phyloP scores from a whole-genome alignment of 2,888 invertebrate species.

The Lucinisca nassula region DNA sequence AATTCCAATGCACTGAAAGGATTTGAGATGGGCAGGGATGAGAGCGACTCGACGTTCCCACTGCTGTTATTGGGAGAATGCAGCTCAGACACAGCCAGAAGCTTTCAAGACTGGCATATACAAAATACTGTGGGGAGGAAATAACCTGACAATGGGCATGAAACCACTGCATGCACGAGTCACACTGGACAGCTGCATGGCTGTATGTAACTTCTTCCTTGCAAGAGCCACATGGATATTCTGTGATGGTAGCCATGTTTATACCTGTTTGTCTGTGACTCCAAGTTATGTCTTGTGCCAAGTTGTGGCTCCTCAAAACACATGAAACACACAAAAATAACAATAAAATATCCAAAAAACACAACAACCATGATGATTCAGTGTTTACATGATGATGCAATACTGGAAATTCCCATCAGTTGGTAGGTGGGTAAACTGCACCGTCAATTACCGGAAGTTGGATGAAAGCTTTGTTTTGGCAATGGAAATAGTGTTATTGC shows the following conservation, averaged over 20 bases:
- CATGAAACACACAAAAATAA: neutral
- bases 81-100: neutral
- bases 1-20: neutral
- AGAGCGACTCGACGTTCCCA: neutral
- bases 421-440: neutral
- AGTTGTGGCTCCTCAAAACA: neutral
- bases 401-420: neutral
- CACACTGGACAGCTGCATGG: neutral
- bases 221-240: too few species aligned
- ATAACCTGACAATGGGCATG: neutral
- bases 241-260: too few species aligned
- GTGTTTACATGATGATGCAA: neutral
- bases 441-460: neutral
- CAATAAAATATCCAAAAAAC: neutral
- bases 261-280: neutral
- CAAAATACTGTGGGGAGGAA: neutral
- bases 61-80: too few species aligned
- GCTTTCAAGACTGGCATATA: neutral
- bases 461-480: neutral
- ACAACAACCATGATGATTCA: neutral
- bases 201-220: neutral
- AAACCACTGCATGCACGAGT: neutral
- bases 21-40: neutral
- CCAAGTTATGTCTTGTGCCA: neutral
- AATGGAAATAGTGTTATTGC: neutral